A percentile compares a stretch with the other conserved stretches of the same genome.
These are phyloP conservation scores for Arothron firmamentum DNA, from an alignment of 2,113 vertebrate genomes.

Conservation along the genomic window DNA sequence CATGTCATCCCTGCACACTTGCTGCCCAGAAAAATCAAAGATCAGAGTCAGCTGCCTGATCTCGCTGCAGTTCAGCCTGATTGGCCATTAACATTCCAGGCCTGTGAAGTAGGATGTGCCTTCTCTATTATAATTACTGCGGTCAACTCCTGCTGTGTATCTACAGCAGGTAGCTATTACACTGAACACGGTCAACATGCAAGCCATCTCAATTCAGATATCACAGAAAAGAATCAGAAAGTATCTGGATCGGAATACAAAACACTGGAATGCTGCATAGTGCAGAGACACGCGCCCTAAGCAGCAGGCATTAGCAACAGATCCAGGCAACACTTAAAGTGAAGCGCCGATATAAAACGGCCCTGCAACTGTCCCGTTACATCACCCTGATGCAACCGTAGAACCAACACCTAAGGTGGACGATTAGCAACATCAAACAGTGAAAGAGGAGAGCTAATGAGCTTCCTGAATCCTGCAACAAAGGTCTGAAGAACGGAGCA, in stretches of 20 bases:
- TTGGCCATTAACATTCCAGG: conserved; percentile 67
- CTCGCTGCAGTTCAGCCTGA: conserved; percentile 31
- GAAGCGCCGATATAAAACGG: too few relatives aligned
- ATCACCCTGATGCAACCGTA: background rate
- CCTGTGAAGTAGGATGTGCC: conserved; percentile 45
- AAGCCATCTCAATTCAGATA: conserved; percentile 23
- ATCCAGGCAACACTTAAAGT: background rate
- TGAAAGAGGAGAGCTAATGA: conserved; percentile 2
- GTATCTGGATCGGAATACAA: conserved; percentile 24
- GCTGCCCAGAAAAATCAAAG: too few relatives aligned
- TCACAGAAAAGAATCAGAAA: conserved; percentile 7
- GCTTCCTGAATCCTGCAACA: conserved; percentile 12
- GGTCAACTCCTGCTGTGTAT: conserved; percentile 51
- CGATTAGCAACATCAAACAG: conserved; percentile 2
- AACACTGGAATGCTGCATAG: background rate
- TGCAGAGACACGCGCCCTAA: background rate
- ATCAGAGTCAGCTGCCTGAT: background rate
- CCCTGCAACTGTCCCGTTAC: background rate
- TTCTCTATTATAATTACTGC: conserved; percentile 66
- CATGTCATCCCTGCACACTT: background rate
- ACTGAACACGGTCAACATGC: conserved; percentile 33
- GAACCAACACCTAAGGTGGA: conserved; percentile 7
- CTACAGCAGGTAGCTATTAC: conserved; percentile 60
- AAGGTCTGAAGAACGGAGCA: background rate
- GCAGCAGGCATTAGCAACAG: background rate